Evolutionary conservation across 2,888 invertebrate genomes (phyloP).

Genomic region (Megastigmus dorsalis): DNA sequence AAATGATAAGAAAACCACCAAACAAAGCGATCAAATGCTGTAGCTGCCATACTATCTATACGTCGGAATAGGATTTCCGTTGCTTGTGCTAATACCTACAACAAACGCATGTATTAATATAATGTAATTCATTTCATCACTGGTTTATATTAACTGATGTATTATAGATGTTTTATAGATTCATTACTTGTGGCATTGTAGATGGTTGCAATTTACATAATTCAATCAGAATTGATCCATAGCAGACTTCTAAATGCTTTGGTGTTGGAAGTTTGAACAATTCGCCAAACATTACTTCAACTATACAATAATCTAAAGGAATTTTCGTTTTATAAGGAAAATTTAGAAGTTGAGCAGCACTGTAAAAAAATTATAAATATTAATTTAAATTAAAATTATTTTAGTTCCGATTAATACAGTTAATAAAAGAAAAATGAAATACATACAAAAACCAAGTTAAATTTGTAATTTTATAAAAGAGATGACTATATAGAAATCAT

Average conservation of each 20-base stretch:
- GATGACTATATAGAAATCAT: conserved; percentile 32
- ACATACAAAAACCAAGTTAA: too few relatives aligned
- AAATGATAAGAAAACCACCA: conserved; percentile 99
- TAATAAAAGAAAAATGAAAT: too few relatives aligned
- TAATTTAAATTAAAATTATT: conserved; percentile 21
- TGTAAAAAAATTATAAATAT: conserved; percentile 64
- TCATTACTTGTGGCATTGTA: conserved; percentile 91
- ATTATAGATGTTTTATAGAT: conserved; percentile 5
- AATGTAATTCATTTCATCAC: too few relatives aligned
- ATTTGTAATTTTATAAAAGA: background rate
- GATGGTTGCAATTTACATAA: conserved; percentile 97
- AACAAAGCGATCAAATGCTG: conserved; percentile 96
- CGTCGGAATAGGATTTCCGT: conserved; percentile 97
- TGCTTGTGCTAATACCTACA: conserved; percentile 92
- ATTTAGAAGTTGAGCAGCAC: conserved; percentile 91
- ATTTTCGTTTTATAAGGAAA: conserved; percentile 96
- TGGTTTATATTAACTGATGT: too few relatives aligned
- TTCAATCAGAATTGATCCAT: conserved; percentile 96
- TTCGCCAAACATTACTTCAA: conserved; percentile 97
- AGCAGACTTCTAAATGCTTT: conserved; percentile 92
- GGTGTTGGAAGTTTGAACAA: conserved; percentile 94
- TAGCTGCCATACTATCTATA: conserved; percentile 97
- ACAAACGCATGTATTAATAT: too few relatives aligned
- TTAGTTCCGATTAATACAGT: conserved; percentile 2
- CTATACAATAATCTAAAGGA: conserved; percentile 97